Evolutionary conservation across 2,888 invertebrate genomes (phyloP), one percentile per base, ranked within the genome.

Genomic region (Dryomyza anilis): DNA sequence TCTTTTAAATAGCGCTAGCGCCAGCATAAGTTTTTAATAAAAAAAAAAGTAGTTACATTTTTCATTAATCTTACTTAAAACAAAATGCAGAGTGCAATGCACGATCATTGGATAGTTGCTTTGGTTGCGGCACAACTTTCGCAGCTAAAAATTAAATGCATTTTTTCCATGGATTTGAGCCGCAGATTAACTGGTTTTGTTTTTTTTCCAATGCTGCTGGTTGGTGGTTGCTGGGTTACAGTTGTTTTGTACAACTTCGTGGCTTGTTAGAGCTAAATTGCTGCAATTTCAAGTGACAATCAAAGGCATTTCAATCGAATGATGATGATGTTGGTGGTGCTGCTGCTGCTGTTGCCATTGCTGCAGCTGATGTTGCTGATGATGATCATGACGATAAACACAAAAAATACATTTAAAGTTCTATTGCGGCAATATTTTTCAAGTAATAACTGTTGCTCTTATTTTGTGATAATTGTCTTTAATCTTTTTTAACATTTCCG

Each of bases 161-260:
- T 61, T 61, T 53, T n/a, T 53, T 27, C n/a, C n/a, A n/a, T 53
- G 39, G 39, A 39, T 29, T 43, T 23, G 33, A 36, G 33, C 33
- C 12, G 53, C 43, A 19, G 61, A 61, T 53, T 53, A 53, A 61
- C 61, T 21, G 53, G 61, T 61, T 61, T 59, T 45, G 19, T 48
- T 25, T 2, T 48, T 48, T 48, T 23, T 27, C 25, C n/a, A 50
- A 25, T 1, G n/a, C n/a, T 25, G 3, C 23, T 7, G 23, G 23
- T 50, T 25, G 25, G 23, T 25, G 48, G n/a, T 39, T 16, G 43
- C 1, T 43, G 19, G 43, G n/a, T n/a, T n/a, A n/a, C n/a, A n/a
- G n/a, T n/a, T n/a, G n/a, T n/a, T n/a, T n/a, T n/a, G n/a, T n/a
- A n/a, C n/a, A n/a, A n/a, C n/a, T n/a, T n/a, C n/a, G n/a, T n/a